These are phyloP conservation scores for Phrynocephalus forsythii DNA, from an alignment of 2,797 vertebrate genomes.

Conservation along the genomic window DNA sequence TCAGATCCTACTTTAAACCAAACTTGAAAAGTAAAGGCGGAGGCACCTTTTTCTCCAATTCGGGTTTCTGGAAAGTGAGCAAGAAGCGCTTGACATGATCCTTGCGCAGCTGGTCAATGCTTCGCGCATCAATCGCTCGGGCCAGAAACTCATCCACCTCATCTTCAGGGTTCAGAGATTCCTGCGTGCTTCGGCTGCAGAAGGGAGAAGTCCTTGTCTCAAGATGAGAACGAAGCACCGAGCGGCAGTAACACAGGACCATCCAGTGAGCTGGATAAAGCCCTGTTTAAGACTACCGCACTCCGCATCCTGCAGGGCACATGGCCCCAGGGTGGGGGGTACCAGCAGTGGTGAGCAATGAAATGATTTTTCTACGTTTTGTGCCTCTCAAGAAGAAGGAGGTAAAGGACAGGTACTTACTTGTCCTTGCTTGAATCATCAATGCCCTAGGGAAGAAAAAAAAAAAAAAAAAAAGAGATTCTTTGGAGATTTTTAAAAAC, in stretches of 20 bases:
- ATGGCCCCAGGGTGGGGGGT: too few species aligned
- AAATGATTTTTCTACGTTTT: background rate
- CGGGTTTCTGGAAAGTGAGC: conserved; percentile 93
- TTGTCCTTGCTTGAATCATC: conserved; percentile 96
- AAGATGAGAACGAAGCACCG: background rate
- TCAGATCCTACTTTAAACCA: background rate
- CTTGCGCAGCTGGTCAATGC: conserved; percentile 95
- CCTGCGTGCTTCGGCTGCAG: conserved; percentile 88
- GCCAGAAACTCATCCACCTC: conserved; percentile 95
- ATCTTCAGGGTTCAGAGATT: conserved; percentile 93
- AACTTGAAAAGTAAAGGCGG: background rate
- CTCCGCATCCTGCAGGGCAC: background rate
- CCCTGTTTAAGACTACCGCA: background rate
- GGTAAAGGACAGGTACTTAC: conserved; percentile 77
- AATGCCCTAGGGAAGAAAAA: conserved; percentile 84
- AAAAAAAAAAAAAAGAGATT: background rate
- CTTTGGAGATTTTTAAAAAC: background rate
- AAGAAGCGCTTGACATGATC: conserved; percentile 95
- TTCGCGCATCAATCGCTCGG: conserved; percentile 93
- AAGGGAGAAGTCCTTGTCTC: background rate
- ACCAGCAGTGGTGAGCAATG: too few species aligned
- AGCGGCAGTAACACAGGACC: background rate
- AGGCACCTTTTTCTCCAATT: conserved; percentile 92
- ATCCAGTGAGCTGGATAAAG: background rate
- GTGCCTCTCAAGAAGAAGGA: background rate